Percentiles rank a stretch among this genome's conserved stretches.
These are phyloP conservation scores for Epizoanthus illoricatus DNA, from an alignment of 92 coral and sea anemone genomes.

Conservation along the genomic window DNA sequence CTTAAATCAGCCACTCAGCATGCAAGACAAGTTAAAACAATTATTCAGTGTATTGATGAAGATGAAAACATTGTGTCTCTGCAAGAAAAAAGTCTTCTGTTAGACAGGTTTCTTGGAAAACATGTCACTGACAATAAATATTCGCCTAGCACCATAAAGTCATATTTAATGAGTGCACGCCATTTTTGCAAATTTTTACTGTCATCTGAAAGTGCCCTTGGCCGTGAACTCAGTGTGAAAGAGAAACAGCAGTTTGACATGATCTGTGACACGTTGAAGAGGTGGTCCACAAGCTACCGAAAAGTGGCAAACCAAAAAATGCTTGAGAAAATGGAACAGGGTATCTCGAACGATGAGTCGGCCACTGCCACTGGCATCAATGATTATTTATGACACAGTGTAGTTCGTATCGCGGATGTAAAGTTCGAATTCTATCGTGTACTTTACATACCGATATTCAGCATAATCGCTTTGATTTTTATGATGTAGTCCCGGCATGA, in stretches of 20 bases:
- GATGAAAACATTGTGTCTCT: constrained; percentile 38
- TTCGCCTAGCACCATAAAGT: constrained; percentile 40
- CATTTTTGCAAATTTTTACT: constrained; percentile 41
- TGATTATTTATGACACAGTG: neutral
- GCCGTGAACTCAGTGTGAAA: constrained; percentile 22
- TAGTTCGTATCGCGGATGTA: constrained; percentile 17
- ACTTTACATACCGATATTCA: constrained; percentile 18
- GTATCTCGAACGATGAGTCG: too few species aligned
- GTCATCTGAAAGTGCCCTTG: constrained; percentile 39
- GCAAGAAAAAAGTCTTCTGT: constrained; percentile 35
- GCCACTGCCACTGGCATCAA: constrained; percentile 22
- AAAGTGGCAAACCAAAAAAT: constrained; percentile 8
- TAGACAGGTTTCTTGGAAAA: constrained; percentile 18
- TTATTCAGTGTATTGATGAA: constrained; percentile 30
- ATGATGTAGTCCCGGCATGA: too few species aligned
- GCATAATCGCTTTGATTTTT: constrained; percentile 25
- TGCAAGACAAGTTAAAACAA: constrained; percentile 15
- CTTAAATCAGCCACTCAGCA: constrained; percentile 35
- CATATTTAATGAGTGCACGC: constrained; percentile 41
- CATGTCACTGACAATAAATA: constrained; percentile 39
- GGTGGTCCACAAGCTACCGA: constrained; percentile 22
- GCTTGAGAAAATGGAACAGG: constrained; percentile 30
- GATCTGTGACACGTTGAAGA: constrained; percentile 19
- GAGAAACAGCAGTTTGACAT: constrained; percentile 21
- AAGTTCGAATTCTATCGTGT: too few species aligned